These are phyloP conservation scores for Nephila pilipes DNA, from an alignment of 1,140 invertebrate species.

Conservation along the genomic window DNA sequence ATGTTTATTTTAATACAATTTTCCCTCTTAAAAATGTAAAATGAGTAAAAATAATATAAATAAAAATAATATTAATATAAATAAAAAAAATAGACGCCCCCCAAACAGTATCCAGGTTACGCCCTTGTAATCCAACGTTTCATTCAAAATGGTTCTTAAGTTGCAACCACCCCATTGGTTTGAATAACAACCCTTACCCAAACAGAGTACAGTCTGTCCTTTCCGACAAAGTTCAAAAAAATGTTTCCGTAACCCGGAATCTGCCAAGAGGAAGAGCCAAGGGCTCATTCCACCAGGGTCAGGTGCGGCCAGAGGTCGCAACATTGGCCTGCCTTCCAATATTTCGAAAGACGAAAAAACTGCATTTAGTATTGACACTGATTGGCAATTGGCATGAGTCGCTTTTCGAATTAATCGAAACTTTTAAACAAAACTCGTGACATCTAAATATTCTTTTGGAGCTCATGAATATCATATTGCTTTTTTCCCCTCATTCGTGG, in stretches of 20 bases:
- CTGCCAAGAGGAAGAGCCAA: slow-evolving; percentile 1
- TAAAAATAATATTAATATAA: too few relatives aligned
- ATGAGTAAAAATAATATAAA: too few relatives aligned
- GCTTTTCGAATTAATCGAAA: neutral
- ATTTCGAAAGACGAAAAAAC: slow-evolving; percentile 20
- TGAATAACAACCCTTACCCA: neutral
- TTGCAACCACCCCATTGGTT: neutral
- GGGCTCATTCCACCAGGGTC: slow-evolving; percentile 19
- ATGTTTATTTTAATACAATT: too few relatives aligned
- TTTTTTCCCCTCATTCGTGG: too few relatives aligned
- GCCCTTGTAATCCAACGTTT: too few relatives aligned
- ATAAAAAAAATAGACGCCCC: too few relatives aligned
- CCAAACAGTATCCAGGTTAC: too few relatives aligned
- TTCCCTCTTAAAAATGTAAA: too few relatives aligned
- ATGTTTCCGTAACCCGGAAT: slow-evolving; percentile 20
- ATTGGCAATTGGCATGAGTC: neutral
- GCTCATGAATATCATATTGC: too few relatives aligned
- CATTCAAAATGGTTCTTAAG: neutral
- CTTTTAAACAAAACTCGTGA: neutral
- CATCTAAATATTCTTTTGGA: neutral
- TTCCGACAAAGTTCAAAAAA: neutral
- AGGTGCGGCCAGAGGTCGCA: slow-evolving; percentile 33
- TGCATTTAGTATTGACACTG: slow-evolving; percentile 31
- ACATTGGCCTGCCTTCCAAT: slow-evolving; percentile 22
- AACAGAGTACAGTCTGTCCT: too few relatives aligned